phyloP scores from a whole-genome alignment of 2,888 invertebrate species.

The Eupithecia subumbrata region DNA sequence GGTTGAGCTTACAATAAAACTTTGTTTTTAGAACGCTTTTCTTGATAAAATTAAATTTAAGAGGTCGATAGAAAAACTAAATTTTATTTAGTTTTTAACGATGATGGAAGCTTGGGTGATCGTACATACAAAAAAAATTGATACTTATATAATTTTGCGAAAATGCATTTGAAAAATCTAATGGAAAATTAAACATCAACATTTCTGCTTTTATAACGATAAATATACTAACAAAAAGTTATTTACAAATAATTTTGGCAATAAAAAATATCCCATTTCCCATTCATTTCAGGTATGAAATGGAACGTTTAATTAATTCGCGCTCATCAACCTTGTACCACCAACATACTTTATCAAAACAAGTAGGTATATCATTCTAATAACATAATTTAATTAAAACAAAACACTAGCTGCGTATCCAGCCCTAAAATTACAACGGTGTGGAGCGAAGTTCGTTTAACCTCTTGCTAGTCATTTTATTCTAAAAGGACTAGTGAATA shows the following conservation, averaged over 20 bases:
- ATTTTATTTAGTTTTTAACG: too few species aligned
- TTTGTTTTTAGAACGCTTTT: background rate
- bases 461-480: background rate
- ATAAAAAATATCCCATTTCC: background rate
- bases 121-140: too few species aligned
- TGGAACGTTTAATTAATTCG: conserved; percentile 6
- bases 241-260: background rate
- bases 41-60: background rate
- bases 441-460: background rate
- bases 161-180: too few species aligned
- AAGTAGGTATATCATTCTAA: conserved; percentile 42
- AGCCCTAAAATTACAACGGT: conserved; percentile 42
- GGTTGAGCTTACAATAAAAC: background rate
- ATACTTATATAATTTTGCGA: too few species aligned
- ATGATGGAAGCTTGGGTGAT: too few species aligned
- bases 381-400: conserved; percentile 55
- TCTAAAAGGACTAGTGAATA: background rate
- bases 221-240: background rate
- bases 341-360: conserved; percentile 26
- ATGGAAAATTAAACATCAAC: too few species aligned
- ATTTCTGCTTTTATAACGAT: too few species aligned
- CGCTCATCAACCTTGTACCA: conserved; percentile 13
- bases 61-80: too few species aligned
- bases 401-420: conserved; percentile 44
- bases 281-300: conserved; percentile 3